Base-by-base conservation (phyloP, 2,113 vertebrate genomes). In the Psittacara wagleri region DNA sequence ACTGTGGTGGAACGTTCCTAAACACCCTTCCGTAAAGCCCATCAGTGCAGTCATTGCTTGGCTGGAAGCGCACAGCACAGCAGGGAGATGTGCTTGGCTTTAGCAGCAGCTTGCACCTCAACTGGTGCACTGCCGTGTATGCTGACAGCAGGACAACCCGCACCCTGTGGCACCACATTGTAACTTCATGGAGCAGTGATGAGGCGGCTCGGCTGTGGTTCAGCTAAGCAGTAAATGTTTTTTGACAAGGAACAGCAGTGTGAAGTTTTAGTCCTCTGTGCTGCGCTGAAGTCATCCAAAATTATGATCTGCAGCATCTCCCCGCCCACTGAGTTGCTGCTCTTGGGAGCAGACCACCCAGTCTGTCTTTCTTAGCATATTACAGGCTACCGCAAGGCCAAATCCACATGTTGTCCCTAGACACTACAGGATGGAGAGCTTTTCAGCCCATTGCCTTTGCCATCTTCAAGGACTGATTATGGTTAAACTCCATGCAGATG, bases 211-310 rank as follows among this genome's bases (percentile, higher is more conserved):
- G 9, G 78, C 84, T 80, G 35, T 9, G 76, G 41, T 48, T 83
- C 88, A 93, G 88, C 59, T 86, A 13, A 92, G 90, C 88, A 93
- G 90, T 57, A 92, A 95, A 96, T 83, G 33, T 35, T 91, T 93
- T 67, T 28, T 96, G 94, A 95, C 95, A 90, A 54, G 61, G 64
- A 96, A 86, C 83, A 96, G 76, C 93, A 93, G 82, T 67, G 63
- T 90, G 88, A 94, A 90, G 72, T 92, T 92, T 96, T 35, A 78
- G 76, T 86, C 72, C 85, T 86, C 93, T 88, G 78, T 23, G 28
- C 66, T 76, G 62, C 0, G 1, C 39, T 84, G 85, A 92, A 86
- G 54, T 88, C 4, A 72, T 95, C 79, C 93, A 92, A 94, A 96
- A 78, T 92, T 46, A 88, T 75, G 88, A 81, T 83, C 72, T 83